Evolutionary conservation across 2,113 vertebrate genomes (phyloP), one percentile per base, ranked within the genome.

Genomic region (Oryzias woworae): DNA sequence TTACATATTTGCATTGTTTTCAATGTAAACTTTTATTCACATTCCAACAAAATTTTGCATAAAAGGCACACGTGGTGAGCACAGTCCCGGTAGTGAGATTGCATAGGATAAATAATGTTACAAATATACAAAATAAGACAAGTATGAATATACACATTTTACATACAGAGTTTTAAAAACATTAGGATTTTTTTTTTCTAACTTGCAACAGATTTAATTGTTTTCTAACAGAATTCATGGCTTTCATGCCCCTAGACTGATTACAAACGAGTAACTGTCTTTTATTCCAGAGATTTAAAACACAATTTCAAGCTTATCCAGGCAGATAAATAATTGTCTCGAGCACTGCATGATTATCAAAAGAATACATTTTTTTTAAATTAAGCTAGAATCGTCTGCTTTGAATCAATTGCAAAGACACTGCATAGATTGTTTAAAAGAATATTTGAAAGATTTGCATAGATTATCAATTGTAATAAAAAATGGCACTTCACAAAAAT

Each of bases 21-120:
- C 80, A 89, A 52, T 87, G 88, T 91, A 91, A 90, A 91, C 80
- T 52, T 92, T 92, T 91, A 91, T 90, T 92, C 80, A 62, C 70
- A 77, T 82, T 81, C 57, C 77, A 83, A 87, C 66, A 78, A 44
- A 80, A 52, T 65, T 60, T 74, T 74, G 18, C 68, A 80, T 55
- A 69, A 74, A 87, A 86, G 89, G 85, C 88, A 91, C 85, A 58
- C 58, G 58, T 53, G 84, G 83, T 83, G 77, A 81, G 81, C 58
- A 58, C 50, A 66, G 53, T 63, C 55, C 68, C 51, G 80, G 68
- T 59, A 5, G 26, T 57, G 16, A 41, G 58, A 76, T 73, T 84
- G 66, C 62, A 46, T 69, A 64, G 80, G 45, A 75, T 54, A 76
- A 72, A 79, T 56, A 50, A 23, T 4, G 13, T 22, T 69, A 52